Conservation (phyloP, 2,888 invertebrate species). For the Heliconius ethilla region DNA sequence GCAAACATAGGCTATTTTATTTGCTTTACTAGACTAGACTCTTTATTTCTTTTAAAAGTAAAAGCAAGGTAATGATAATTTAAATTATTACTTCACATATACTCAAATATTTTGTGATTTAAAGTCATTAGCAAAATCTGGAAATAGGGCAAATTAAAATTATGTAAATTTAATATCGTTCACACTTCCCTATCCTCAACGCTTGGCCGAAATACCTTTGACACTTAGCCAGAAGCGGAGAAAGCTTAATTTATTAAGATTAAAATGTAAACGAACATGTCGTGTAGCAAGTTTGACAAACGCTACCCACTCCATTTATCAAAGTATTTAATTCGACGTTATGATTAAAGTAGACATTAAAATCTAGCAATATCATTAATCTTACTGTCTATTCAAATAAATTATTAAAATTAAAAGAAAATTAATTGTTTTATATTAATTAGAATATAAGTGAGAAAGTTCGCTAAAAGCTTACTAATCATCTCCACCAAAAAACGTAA, state of each 20-base stretch:
- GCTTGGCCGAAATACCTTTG: conserved; percentile 70
- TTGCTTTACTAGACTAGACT: no score
- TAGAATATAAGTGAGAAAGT: background rate
- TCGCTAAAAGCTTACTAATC: background rate
- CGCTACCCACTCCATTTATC: conserved; percentile 60
- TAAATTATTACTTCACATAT: background rate
- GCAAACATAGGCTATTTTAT: no score
- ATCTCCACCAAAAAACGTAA: background rate
- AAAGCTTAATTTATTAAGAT: conserved; percentile 59
- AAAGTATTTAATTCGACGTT: conserved; percentile 20
- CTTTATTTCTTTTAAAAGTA: background rate
- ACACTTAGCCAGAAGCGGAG: conserved; percentile 72
- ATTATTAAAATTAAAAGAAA: background rate
- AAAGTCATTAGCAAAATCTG: conserved; percentile 1
- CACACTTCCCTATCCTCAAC: conserved; percentile 60
- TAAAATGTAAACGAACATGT: conserved; percentile 49
- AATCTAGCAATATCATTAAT: background rate
- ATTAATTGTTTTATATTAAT: background rate
- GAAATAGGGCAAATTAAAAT: background rate
- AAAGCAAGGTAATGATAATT: background rate
- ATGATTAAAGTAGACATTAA: conserved; percentile 6
- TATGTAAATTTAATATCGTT: conserved; percentile 32
- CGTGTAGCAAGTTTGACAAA: conserved; percentile 58
- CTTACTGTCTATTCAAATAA: background rate
- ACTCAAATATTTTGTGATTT: background rate